Percentiles rank a stretch among this genome's conserved stretches.
phyloP scores from a whole-genome alignment of 1,140 invertebrate species.

The Propsilocerus akamusi region DNA sequence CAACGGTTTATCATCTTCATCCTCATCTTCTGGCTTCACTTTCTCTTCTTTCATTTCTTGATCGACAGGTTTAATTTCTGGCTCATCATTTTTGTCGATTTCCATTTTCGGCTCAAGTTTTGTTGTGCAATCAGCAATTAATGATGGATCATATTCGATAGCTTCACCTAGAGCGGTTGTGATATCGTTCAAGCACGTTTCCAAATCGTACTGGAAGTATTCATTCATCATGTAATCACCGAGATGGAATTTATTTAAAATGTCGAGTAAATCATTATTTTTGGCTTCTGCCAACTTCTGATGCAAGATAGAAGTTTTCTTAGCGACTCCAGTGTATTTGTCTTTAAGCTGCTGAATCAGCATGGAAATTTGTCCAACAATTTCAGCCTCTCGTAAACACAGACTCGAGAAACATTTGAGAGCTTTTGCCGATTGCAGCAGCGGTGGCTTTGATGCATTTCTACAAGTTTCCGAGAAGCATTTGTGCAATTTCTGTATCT shows the following conservation, averaged over 20 bases:
- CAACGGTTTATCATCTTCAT: slow-evolving; percentile 13
- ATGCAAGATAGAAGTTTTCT: slow-evolving; percentile 29
- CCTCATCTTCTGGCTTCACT: slow-evolving; percentile 6
- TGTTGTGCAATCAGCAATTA: background rate
- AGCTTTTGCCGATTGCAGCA: background rate
- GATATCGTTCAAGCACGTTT: background rate
- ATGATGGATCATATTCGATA: background rate
- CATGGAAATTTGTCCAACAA: slow-evolving; percentile 1
- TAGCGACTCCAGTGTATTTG: slow-evolving; percentile 16
- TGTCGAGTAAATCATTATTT: slow-evolving; percentile 11
- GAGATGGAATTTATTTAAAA: background rate
- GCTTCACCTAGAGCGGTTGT: background rate
- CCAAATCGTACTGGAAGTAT: background rate
- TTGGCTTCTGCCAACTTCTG: slow-evolving; percentile 27
- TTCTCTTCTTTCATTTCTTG: slow-evolving; percentile 4
- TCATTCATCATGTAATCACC: background rate
- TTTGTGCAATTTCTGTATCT: background rate
- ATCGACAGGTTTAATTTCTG: slow-evolving; percentile 3
- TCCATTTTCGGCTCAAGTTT: slow-evolving; percentile 10
- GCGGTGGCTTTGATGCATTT: background rate
- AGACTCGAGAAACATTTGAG: background rate
- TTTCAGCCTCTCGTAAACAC: background rate
- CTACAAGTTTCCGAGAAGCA: background rate
- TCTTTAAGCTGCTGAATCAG: slow-evolving; percentile 11
- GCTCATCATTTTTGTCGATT: slow-evolving; percentile 11